Evolutionary conservation across 2,888 invertebrate species (phyloP).

Genomic region (Plusia festucae): DNA sequence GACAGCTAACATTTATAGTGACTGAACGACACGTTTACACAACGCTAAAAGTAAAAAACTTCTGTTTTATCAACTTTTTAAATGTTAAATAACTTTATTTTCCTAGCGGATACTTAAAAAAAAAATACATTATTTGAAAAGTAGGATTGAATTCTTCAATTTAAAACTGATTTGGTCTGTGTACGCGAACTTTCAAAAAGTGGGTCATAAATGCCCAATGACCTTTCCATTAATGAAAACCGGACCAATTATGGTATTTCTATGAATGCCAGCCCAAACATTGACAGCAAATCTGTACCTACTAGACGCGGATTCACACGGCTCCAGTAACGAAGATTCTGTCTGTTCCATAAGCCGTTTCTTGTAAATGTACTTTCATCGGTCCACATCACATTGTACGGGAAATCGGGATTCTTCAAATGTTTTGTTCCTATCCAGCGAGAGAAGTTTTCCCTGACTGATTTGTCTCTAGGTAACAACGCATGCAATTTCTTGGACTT

Average conservation of each 20-base stretch:
- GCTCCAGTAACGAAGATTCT: slow-evolving; percentile 7
- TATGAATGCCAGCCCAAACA: slow-evolving; percentile 15
- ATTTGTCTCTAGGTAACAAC: slow-evolving; percentile 2
- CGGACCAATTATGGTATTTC: slow-evolving; percentile 11
- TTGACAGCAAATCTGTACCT: slow-evolving; percentile 13
- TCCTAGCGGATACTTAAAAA: too few relatives aligned
- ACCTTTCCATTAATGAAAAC: slow-evolving; percentile 11
- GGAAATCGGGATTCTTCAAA: background rate
- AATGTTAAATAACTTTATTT: too few relatives aligned
- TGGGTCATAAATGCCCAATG: too few relatives aligned
- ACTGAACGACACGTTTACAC: too few relatives aligned
- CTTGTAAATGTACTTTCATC: slow-evolving; percentile 16
- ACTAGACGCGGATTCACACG: slow-evolving; percentile 11
- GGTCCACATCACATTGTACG: slow-evolving; percentile 8
- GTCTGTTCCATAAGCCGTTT: slow-evolving; percentile 20
- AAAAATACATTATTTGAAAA: too few relatives aligned
- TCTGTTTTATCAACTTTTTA: too few relatives aligned
- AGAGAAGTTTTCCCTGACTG: slow-evolving; percentile 7
- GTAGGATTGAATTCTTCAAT: too few relatives aligned
- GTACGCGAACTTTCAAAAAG: too few relatives aligned
- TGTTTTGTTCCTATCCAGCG: background rate
- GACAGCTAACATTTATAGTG: too few relatives aligned
- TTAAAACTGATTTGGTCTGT: too few relatives aligned
- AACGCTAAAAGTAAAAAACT: too few relatives aligned
- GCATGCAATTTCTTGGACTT: background rate